phyloP scores from a whole-genome alignment of 2,113 vertebrate genomes.

The Chaetura pelagica region DNA sequence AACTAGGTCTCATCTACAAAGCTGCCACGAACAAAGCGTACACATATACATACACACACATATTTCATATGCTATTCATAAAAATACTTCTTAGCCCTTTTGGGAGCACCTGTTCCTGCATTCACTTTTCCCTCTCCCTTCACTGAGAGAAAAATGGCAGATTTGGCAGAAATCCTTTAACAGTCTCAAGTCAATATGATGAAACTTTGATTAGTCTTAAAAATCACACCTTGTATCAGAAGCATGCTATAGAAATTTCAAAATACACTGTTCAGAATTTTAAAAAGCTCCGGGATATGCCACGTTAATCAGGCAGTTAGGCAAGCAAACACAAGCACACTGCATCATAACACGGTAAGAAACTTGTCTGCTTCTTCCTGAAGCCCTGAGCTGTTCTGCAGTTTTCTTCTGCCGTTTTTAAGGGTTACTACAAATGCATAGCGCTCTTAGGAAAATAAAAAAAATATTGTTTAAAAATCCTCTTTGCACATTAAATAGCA shows the following conservation, averaged over 20 bases:
- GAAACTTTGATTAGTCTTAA: neutral
- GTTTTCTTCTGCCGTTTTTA: neutral
- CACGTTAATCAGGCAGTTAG: neutral
- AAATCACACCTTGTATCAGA: neutral
- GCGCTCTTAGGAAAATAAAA: neutral
- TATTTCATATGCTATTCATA: neutral
- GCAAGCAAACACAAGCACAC: neutral
- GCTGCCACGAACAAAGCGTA: neutral
- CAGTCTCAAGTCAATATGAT: neutral
- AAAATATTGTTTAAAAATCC: too few species aligned
- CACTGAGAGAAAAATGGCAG: neutral
- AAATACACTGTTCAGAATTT: neutral
- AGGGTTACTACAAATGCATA: neutral
- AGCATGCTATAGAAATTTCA: neutral
- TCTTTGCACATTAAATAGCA: neutral
- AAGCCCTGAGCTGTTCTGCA: neutral
- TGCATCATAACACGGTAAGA: neutral
- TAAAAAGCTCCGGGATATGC: neutral
- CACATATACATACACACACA: neutral
- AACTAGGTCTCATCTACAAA: neutral
- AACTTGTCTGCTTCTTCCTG: neutral
- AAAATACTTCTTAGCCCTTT: slow-evolving; percentile 2
- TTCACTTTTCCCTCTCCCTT: neutral
- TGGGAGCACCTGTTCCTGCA: neutral
- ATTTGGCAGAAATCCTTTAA: neutral